Evolutionary conservation across 2,888 invertebrate genomes (phyloP).

Genomic region (Scaptomyza tumidula): DNA sequence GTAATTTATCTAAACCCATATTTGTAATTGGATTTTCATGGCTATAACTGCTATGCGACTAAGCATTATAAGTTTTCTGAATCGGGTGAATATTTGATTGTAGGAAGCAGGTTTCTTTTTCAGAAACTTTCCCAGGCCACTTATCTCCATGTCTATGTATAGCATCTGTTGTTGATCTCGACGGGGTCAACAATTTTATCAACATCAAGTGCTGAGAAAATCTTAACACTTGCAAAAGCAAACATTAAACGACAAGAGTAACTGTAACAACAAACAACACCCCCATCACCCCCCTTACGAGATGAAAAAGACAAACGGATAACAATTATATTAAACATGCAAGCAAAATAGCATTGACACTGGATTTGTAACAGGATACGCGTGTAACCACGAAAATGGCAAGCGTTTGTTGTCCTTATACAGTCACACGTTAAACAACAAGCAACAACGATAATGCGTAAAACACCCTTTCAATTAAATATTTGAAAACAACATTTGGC

Average conservation of each 20-base stretch:
- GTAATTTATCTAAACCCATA: no score
- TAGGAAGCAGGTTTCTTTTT: background rate
- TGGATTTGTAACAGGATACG: constrained; percentile 84
- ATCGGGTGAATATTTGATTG: background rate
- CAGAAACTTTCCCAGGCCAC: constrained; percentile 41
- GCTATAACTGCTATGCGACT: no score
- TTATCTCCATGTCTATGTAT: constrained; percentile 23
- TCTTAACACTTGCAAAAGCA: constrained; percentile 62
- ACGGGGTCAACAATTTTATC: constrained; percentile 42
- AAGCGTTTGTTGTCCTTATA: constrained; percentile 20
- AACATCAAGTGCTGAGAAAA: constrained; percentile 58
- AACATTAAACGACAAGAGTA: constrained; percentile 15
- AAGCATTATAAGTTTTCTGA: no score
- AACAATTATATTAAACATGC: constrained; percentile 78
- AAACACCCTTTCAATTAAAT: constrained; percentile 83
- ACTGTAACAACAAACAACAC: constrained; percentile 14
- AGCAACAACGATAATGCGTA: constrained; percentile 41
- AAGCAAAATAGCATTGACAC: constrained; percentile 70
- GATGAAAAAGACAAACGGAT: constrained; percentile 61
- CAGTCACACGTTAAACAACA: constrained; percentile 8
- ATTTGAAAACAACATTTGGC: constrained; percentile 81
- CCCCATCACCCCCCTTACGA: background rate
- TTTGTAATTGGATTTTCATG: no score
- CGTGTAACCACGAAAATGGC: constrained; percentile 82
- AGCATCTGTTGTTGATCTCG: constrained; percentile 51